phyloP scores from a whole-genome alignment of 2,888 invertebrate species.

The Halocaridina rubra region DNA sequence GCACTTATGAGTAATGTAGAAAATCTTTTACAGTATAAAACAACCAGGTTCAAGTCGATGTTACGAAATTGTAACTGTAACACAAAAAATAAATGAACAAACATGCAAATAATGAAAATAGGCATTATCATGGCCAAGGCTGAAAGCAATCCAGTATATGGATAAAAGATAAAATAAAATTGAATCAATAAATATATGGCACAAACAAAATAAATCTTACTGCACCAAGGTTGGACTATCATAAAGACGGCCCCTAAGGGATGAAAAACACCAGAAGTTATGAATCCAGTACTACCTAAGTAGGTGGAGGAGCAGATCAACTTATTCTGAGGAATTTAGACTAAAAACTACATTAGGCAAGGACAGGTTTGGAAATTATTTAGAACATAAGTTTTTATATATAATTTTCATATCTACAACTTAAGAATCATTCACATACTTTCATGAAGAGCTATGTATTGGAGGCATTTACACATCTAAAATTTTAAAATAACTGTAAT shows the following conservation, averaged over 20 bases:
- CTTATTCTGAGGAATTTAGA: background rate
- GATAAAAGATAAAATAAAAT: background rate
- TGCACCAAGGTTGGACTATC: constrained; percentile 51
- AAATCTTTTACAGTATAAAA: background rate
- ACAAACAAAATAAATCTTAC: constrained; percentile 42
- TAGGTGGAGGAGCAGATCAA: background rate
- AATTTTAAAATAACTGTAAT: no score
- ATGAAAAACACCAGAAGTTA: constrained; percentile 28
- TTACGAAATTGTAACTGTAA: no score
- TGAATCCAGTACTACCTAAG: constrained; percentile 13
- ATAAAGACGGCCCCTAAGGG: constrained; percentile 53
- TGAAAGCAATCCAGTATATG: background rate
- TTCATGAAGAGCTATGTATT: no score
- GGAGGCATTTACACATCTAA: no score
- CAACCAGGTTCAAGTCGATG: background rate
- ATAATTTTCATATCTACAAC: no score
- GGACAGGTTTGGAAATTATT: background rate
- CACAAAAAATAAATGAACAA: no score
- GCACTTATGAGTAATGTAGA: no score
- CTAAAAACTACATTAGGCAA: background rate
- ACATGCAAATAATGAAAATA: background rate
- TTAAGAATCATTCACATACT: no score
- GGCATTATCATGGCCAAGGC: background rate
- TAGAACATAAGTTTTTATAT: background rate
- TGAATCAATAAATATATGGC: background rate